Evolutionary conservation across 64 coral and sea anemone species (phyloP).

Genomic region (Catalaphyllia jardinei): DNA sequence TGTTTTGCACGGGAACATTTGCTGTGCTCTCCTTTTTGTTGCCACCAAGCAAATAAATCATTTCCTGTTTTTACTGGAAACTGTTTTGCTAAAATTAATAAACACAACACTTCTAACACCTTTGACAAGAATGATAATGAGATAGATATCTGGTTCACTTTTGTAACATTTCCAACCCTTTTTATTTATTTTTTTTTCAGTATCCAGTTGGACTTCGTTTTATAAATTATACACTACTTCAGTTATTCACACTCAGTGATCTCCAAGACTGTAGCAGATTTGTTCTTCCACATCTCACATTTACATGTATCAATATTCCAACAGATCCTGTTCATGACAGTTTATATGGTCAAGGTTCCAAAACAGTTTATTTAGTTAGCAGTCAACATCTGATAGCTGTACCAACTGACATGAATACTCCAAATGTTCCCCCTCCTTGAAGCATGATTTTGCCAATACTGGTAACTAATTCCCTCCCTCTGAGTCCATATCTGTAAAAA

Average conservation of each 20-base stretch:
- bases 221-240: background rate
- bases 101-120: too few species aligned
- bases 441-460: slow-evolving; percentile 98
- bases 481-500: slow-evolving; percentile 71
- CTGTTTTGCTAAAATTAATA: too few species aligned
- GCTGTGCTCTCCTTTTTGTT: too few species aligned
- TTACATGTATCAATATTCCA: background rate
- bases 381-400: slow-evolving; percentile 94
- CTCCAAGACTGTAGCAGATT: background rate
- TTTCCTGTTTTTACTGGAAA: too few species aligned
- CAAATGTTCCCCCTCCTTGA: slow-evolving; percentile 99
- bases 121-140: background rate
- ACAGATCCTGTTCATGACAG: background rate
- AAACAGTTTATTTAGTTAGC: background rate
- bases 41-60: too few species aligned
- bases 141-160: background rate
- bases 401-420: slow-evolving; percentile 96
- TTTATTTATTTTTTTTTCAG: background rate
- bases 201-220: background rate
- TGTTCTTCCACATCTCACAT: background rate
- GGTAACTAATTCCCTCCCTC: slow-evolving; percentile 85
- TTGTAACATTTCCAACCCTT: background rate
- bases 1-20: too few species aligned
- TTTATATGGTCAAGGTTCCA: background rate
- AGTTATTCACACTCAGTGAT: background rate